Evolutionary conservation across 92 coral and sea anemone species (phyloP).

Genomic region (Phymanthus crucifer): DNA sequence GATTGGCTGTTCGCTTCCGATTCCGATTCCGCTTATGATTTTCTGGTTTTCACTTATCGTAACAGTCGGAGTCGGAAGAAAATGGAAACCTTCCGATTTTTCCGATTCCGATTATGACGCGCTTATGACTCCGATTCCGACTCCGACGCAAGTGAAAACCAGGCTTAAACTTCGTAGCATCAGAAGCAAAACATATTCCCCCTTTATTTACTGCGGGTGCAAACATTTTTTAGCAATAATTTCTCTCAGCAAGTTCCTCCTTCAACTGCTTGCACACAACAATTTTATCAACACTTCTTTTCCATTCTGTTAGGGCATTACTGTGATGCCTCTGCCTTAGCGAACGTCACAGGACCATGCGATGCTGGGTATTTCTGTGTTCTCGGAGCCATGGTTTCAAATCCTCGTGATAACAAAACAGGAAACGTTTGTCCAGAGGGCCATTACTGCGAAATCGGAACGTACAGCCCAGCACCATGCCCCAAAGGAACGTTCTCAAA

Average conservation of each 20-base stretch:
- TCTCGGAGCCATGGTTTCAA: constrained; percentile 78
- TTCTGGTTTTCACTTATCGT: no score
- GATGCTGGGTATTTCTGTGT: constrained; percentile 88
- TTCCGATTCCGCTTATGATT: no score
- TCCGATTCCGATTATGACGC: no score
- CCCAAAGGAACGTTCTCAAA: constrained; percentile 89
- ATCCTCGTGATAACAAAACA: constrained; percentile 83
- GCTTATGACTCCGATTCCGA: no score
- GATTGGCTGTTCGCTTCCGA: no score
- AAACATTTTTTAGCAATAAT: neutral
- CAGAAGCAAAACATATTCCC: neutral
- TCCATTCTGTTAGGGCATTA: constrained; percentile 58
- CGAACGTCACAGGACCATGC: constrained; percentile 84
- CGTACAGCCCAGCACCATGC: constrained; percentile 82
- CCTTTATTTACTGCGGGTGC: neutral
- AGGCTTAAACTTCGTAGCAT: no score
- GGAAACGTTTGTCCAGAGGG: constrained; percentile 88
- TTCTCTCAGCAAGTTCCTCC: no score
- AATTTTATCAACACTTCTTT: no score
- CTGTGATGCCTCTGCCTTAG: constrained; percentile 69
- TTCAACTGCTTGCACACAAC: no score
- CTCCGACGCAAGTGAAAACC: no score
- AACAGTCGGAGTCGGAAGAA: no score
- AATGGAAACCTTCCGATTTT: no score
- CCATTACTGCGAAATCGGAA: constrained; percentile 81